Evolutionary conservation across 2,888 invertebrate genomes (phyloP).

Genomic region (Hypselothyrea guttata): DNA sequence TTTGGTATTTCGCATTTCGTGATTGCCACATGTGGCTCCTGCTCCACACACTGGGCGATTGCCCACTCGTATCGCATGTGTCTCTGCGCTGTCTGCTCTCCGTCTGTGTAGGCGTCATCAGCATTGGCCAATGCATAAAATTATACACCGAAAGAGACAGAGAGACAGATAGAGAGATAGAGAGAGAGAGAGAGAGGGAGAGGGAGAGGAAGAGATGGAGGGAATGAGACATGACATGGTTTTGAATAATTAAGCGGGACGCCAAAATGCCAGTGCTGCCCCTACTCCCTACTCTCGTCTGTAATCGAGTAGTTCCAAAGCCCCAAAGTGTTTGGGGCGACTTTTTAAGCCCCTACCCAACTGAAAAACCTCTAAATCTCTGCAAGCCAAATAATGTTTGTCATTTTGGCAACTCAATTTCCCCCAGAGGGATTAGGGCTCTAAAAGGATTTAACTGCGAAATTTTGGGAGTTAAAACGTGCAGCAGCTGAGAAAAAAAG

Average conservation of each 20-base stretch:
- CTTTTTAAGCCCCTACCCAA: constrained; percentile 19
- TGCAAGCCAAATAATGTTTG: constrained; percentile 26
- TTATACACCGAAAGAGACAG: constrained; percentile 78
- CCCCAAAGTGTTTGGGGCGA: constrained; percentile 6
- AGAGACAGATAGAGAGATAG: too few relatives aligned
- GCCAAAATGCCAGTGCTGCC: constrained; percentile 43
- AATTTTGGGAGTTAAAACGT: constrained; percentile 5
- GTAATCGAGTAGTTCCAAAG: not conserved
- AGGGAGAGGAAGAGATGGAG: too few relatives aligned
- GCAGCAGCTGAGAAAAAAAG: too few relatives aligned
- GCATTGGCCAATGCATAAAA: constrained; percentile 79
- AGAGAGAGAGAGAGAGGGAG: too few relatives aligned
- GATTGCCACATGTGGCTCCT: constrained; percentile 73
- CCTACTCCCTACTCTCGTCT: not conserved
- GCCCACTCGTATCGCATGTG: constrained; percentile 40
- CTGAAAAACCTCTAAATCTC: constrained; percentile 12
- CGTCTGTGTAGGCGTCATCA: constrained; percentile 31
- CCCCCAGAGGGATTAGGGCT: constrained; percentile 40
- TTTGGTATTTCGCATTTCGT: too few relatives aligned
- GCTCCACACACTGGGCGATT: constrained; percentile 32
- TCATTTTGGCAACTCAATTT: constrained; percentile 53
- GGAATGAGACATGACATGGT: constrained; percentile 81
- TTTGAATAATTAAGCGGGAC: constrained; percentile 81
- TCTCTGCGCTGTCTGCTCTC: constrained; percentile 19
- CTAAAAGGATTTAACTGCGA: constrained; percentile 43